Evolutionary conservation across 2,797 vertebrate species (phyloP), one percentile per base, ranked within the genome.

Genomic region (Macrochelys suwanniensis): DNA sequence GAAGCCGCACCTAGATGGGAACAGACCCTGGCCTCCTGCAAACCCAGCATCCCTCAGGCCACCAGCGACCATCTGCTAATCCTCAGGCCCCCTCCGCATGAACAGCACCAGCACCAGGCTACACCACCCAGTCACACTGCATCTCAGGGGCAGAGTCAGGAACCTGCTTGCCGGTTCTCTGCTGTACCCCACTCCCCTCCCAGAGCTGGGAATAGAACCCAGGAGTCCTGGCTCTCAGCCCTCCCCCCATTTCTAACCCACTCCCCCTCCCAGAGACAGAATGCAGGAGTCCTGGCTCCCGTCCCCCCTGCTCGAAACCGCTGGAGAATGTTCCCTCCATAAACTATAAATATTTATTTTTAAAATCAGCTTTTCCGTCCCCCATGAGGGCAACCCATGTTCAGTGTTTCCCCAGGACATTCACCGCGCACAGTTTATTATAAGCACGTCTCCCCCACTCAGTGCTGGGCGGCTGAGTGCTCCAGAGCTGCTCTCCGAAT

Each of bases 401-500:
- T 81, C 37, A 31, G n/a, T 15, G 65, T 10, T 26, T 59, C 71
- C 61, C 31, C 1, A 1, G 57, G 19, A 21, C 74, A 51, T 8
- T 1, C 17, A 45, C 11, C 2, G 0, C 42, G 59, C 0, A 1
- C 3, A 42, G 68, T 42, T 87, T 25, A 87, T 26, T 85, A 0
- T 0, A 51, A n/a, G 68, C 89, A 94, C 90, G 86, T 95, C 92
- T 15, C 45, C 65, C 42, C 26, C 54, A 77, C 79, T 6, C 0
- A 37, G 0, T 5, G 4, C 0, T 0, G 85, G 51, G 80, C 91
- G 80, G 92, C 88, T 0, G 3, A 89, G 89, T 1, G 1, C 95
- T 96, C 90, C 0, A 0, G 85, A 92, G 92, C 28, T 1, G 93
- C 92, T 91, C 95, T 96, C 95, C 10, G 79, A 96, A 96, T 97